Conservation (phyloP, 1,140 invertebrate species). For the Apocrypta bakeri region DNA sequence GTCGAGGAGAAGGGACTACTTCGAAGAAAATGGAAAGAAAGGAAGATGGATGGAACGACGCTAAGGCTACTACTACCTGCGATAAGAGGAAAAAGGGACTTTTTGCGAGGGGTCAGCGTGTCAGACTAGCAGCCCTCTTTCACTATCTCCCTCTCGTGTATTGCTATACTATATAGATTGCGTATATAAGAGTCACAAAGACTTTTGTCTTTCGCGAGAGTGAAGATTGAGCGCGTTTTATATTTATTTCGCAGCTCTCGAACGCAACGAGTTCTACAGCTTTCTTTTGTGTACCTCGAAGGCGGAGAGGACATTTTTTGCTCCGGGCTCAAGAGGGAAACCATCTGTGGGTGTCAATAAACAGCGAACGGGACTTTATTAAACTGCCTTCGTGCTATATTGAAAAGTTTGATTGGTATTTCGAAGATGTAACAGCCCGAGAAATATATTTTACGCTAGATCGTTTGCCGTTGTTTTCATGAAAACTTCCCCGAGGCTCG, state of each 20-base stretch:
- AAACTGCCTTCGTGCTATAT: too few relatives aligned
- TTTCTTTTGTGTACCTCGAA: too few relatives aligned
- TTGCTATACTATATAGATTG: background rate
- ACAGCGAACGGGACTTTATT: too few relatives aligned
- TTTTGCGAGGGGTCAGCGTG: conserved; percentile 57
- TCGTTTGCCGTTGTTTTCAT: too few relatives aligned
- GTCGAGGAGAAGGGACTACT: conserved; percentile 63
- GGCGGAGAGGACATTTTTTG: background rate
- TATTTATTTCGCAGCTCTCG: background rate
- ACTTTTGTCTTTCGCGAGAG: conserved; percentile 15
- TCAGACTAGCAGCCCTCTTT: conserved; percentile 37
- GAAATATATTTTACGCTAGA: too few relatives aligned
- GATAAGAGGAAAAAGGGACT: conserved; percentile 57
- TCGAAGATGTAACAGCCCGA: too few relatives aligned
- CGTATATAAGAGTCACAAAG: background rate
- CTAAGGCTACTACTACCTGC: conserved; percentile 46
- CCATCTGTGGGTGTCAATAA: too few relatives aligned
- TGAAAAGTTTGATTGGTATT: too few relatives aligned
- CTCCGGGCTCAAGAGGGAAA: background rate
- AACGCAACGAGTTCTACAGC: too few relatives aligned
- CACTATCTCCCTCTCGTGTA: background rate
- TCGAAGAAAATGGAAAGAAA: conserved; percentile 73
- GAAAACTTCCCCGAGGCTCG: too few relatives aligned
- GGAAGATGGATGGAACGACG: conserved; percentile 72
- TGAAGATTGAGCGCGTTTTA: too few relatives aligned